Percentiles rank a stretch among this genome's conserved stretches.
Evolutionary conservation across 2,888 invertebrate species (phyloP).

Genomic region (Globia sparganii): DNA sequence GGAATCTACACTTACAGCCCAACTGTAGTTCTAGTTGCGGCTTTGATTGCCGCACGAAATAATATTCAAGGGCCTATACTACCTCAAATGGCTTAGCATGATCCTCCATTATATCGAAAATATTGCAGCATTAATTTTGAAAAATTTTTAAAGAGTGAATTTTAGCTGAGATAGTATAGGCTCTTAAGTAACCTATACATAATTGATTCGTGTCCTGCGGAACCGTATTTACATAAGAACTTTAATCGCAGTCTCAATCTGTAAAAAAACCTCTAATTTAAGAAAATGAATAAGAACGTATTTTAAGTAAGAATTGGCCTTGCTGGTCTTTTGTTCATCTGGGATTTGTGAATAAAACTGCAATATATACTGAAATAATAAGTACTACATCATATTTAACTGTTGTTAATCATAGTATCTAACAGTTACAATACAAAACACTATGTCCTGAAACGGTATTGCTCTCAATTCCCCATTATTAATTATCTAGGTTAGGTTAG

Average conservation of each 20-base stretch:
- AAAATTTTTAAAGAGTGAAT: no score
- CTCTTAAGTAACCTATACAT: no score
- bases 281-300: no score
- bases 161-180: no score
- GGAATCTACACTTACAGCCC: neutral
- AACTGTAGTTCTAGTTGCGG: neutral
- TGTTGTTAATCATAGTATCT: neutral
- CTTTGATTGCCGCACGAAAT: neutral
- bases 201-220: no score
- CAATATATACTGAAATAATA: neutral
- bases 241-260: no score
- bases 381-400: neutral
- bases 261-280: no score
- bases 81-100: no score
- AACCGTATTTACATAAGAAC: no score
- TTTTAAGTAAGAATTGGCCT: neutral
- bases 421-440: neutral
- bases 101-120: no score
- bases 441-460: neutral
- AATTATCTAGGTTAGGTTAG: slow-evolving; percentile 5
- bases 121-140: no score
- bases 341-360: neutral
- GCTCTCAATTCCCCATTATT: neutral
- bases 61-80: no score
- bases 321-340: neutral